Conservation (phyloP, 2,113 vertebrate species). For the Siphamia tubifer region DNA sequence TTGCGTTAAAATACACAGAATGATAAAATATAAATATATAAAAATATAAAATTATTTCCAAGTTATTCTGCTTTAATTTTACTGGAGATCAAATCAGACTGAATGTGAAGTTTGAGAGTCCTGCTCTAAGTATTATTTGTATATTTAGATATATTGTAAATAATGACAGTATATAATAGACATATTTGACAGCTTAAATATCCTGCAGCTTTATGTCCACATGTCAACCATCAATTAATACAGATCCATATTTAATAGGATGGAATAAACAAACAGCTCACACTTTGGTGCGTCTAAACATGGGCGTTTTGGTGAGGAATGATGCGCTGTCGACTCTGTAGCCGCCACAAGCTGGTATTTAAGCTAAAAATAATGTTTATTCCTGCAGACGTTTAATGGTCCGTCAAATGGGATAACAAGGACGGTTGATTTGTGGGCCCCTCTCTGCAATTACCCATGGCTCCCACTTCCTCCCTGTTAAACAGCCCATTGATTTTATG, state of each 20-base stretch:
- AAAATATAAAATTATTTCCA: no score
- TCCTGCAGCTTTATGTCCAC: background rate
- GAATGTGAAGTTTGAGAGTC: no score
- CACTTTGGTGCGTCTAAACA: background rate
- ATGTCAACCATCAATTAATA: background rate
- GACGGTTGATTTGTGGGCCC: constrained; percentile 74
- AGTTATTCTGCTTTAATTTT: no score
- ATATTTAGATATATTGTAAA: no score
- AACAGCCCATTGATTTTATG: constrained; percentile 82
- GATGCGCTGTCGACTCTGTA: constrained; percentile 42
- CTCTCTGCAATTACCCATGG: constrained; percentile 74
- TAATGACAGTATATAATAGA: background rate
- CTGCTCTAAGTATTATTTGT: no score
- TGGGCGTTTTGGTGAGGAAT: constrained; percentile 28
- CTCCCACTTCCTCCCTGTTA: constrained; percentile 73
- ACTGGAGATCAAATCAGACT: no score
- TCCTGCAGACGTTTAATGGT: constrained; percentile 76
- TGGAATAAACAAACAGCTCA: constrained; percentile 27
- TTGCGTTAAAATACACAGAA: no score
- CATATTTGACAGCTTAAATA: background rate
- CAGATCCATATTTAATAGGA: background rate
- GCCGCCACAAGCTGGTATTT: constrained; percentile 59
- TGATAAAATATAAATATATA: no score
- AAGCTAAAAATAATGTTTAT: constrained; percentile 79
- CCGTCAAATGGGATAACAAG: constrained; percentile 80